A percentile compares a stretch with the other conserved stretches of the same genome.
Evolutionary conservation across 2,888 invertebrate genomes (phyloP).

Genomic region (Microctonus hyperodae): DNA sequence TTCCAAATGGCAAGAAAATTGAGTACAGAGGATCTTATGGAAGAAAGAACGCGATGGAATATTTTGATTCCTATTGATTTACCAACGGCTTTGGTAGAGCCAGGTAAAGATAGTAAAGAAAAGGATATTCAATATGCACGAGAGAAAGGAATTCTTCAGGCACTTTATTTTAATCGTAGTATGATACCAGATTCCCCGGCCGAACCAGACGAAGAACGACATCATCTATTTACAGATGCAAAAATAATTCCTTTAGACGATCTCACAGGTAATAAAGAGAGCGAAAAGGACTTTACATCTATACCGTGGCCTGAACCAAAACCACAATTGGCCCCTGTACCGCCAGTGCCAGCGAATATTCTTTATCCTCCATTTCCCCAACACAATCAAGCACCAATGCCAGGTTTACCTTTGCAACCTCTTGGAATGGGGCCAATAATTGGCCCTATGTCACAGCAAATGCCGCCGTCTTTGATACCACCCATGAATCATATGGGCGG

Average conservation of each 20-base stretch:
- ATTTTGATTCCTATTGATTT: conserved; percentile 74
- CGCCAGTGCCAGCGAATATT: conserved; percentile 43
- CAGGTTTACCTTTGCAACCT: conserved; percentile 35
- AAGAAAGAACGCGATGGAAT: conserved; percentile 81
- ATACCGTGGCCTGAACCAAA: conserved; percentile 88
- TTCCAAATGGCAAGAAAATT: conserved; percentile 79
- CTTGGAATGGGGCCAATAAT: conserved; percentile 42
- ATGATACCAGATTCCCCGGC: conserved; percentile 87
- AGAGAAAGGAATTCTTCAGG: conserved; percentile 83
- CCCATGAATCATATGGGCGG: conserved; percentile 62
- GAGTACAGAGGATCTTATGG: conserved; percentile 79
- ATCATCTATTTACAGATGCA: conserved; percentile 76
- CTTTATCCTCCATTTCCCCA: conserved; percentile 59
- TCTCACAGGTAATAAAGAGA: conserved; percentile 82
- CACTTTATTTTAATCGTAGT: conserved; percentile 80
- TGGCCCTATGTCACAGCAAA: conserved; percentile 38
- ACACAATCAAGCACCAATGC: conserved; percentile 51
- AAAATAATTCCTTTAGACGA: conserved; percentile 89
- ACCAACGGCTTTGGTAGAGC: conserved; percentile 71
- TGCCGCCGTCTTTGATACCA: conserved; percentile 49
- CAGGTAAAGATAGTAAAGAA: conserved; percentile 84
- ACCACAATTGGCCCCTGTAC: conserved; percentile 67
- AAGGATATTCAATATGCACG: conserved; percentile 86
- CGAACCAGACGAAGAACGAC: conserved; percentile 87
- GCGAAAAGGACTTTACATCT: conserved; percentile 77